A percentile compares a stretch with the other conserved stretches of the same genome.
These are phyloP conservation scores for Drosophila busckii DNA, from an alignment of 1,140 invertebrate species.

Conservation along the genomic window DNA sequence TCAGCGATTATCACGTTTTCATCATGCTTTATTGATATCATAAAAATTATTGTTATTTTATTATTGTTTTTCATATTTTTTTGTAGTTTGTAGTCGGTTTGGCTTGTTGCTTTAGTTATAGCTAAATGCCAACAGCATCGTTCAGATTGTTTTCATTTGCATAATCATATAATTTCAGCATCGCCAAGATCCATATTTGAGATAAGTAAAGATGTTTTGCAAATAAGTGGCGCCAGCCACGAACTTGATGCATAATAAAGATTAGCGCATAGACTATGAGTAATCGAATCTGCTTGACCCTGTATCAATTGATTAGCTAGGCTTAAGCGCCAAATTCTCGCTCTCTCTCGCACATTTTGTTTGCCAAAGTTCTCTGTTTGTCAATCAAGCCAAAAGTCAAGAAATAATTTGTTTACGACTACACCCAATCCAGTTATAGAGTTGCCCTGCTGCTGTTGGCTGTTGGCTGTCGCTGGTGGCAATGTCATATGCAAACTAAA, in stretches of 20 bases:
- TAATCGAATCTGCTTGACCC: slow-evolving; percentile 18
- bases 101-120: slow-evolving; percentile 33
- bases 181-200: slow-evolving; percentile 62
- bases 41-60: slow-evolving; percentile 71
- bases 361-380: slow-evolving; percentile 20
- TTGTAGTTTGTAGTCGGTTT: too few species aligned
- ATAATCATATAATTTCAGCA: slow-evolving; percentile 51
- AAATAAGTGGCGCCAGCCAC: slow-evolving; percentile 48
- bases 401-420: slow-evolving; percentile 52
- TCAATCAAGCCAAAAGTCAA: slow-evolving; percentile 49
- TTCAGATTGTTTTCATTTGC: slow-evolving; percentile 60
- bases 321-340: slow-evolving; percentile 20
- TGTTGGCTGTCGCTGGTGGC: slow-evolving; percentile 49
- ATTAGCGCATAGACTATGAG: slow-evolving; percentile 57
- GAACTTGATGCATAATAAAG: slow-evolving; percentile 49
- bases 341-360: slow-evolving; percentile 4
- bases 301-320: slow-evolving; percentile 19
- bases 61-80: slow-evolving; percentile 23
- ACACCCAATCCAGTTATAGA: slow-evolving; percentile 21
- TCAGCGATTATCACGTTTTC: slow-evolving; percentile 75
- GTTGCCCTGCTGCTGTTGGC: slow-evolving; percentile 16
- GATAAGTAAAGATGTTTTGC: slow-evolving; percentile 60
- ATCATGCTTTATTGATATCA: slow-evolving; percentile 76
- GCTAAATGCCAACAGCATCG: slow-evolving; percentile 48
- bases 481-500: slow-evolving; percentile 76